phyloP scores from a whole-genome alignment of 2,888 invertebrate species.

The Lissocephala sabroskyi region DNA sequence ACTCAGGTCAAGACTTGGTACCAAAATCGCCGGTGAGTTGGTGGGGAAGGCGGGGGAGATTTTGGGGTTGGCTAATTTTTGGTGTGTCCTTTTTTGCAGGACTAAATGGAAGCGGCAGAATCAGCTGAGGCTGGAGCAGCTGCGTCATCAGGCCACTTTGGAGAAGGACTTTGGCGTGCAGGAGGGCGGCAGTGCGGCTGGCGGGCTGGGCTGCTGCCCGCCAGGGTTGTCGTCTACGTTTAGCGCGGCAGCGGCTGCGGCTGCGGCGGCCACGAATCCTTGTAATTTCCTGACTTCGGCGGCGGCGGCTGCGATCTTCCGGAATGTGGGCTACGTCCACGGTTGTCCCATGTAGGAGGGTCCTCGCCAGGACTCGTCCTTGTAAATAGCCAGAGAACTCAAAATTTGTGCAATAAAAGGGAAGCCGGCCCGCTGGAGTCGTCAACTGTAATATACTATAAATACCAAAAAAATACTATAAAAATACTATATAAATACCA shows the following conservation, averaged over 20 bases:
- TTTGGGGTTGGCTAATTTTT: not conserved
- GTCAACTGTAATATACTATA: no score
- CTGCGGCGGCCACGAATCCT: slow-evolving; percentile 69
- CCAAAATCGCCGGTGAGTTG: slow-evolving; percentile 70
- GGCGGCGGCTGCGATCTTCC: slow-evolving; percentile 78
- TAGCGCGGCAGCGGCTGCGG: slow-evolving; percentile 50
- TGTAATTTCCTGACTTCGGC: slow-evolving; percentile 81
- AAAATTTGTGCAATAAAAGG: slow-evolving; percentile 51
- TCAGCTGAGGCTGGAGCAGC: slow-evolving; percentile 87
- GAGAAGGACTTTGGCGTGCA: slow-evolving; percentile 77
- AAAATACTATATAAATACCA: no score
- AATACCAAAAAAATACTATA: not conserved
- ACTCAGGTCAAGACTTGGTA: slow-evolving; percentile 98
- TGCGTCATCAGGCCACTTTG: slow-evolving; percentile 86
- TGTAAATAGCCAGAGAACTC: slow-evolving; percentile 34
- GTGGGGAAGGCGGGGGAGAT: no score
- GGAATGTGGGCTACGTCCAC: slow-evolving; percentile 83
- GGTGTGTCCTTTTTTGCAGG: slow-evolving; percentile 72
- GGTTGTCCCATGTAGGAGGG: slow-evolving; percentile 79
- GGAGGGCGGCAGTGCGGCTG: slow-evolving; percentile 49
- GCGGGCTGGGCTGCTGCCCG: slow-evolving; percentile 69
- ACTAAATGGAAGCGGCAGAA: slow-evolving; percentile 94
- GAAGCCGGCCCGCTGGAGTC: no score
- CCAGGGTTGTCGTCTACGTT: slow-evolving; percentile 64
- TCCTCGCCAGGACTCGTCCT: slow-evolving; percentile 25